Evolutionary conservation across 2,888 invertebrate genomes (phyloP).

Genomic region (Polydrusus pterygomalis): DNA sequence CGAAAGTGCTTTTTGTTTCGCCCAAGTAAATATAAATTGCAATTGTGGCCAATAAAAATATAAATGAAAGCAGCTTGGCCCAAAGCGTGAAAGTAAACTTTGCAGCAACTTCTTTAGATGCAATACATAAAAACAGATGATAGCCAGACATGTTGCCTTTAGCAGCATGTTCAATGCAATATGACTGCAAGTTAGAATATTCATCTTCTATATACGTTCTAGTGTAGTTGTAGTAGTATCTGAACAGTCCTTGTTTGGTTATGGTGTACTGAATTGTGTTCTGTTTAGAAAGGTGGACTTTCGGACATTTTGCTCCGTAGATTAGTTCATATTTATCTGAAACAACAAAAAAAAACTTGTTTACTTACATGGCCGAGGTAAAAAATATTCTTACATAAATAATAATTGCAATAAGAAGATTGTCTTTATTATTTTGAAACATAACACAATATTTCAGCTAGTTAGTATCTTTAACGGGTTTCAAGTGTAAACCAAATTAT

Average conservation of each 20-base stretch:
- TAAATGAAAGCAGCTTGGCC: slow-evolving; percentile 60
- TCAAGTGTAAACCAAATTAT: no score
- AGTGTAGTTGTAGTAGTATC: slow-evolving; percentile 42
- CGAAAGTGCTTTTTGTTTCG: slow-evolving; percentile 62
- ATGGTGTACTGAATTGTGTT: slow-evolving; percentile 55
- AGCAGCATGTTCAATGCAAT: slow-evolving; percentile 60
- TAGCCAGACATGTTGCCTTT: slow-evolving; percentile 51
- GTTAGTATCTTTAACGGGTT: no score
- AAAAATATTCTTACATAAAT: no score
- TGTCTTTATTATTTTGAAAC: no score
- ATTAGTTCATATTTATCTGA: slow-evolving; percentile 59
- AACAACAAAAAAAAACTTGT: slow-evolving; percentile 45
- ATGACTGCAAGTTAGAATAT: slow-evolving; percentile 48
- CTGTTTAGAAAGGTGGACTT: slow-evolving; percentile 31
- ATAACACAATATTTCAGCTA: no score
- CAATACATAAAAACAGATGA: slow-evolving; percentile 56
- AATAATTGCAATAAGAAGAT: no score
- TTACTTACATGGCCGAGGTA: no score
- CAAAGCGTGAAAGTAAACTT: slow-evolving; percentile 60
- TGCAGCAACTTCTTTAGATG: slow-evolving; percentile 2
- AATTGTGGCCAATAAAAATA: slow-evolving; percentile 60
- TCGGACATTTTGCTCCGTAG: slow-evolving; percentile 56
- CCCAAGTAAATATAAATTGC: slow-evolving; percentile 60
- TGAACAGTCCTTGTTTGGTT: slow-evolving; percentile 55
- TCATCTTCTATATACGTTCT: slow-evolving; percentile 44